Conservation (phyloP, 2,113 vertebrate species). For the Platichthys flesus region DNA sequence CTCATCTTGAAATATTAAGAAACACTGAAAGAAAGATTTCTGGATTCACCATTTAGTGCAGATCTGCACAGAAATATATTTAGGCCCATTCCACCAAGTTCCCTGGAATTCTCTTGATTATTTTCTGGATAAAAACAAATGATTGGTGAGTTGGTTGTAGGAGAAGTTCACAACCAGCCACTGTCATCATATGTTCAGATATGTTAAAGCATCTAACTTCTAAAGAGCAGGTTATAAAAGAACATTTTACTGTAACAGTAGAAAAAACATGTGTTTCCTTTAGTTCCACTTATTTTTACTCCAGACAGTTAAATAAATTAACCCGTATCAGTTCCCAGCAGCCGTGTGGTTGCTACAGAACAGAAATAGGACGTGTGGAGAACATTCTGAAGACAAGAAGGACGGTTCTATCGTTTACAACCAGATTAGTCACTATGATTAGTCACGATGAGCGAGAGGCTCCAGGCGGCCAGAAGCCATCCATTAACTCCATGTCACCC, state of each 20-base stretch:
- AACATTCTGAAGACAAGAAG: slow-evolving; percentile 31
- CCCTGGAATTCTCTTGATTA: no score
- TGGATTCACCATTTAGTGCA: no score
- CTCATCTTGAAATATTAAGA: no score
- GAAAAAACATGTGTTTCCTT: no score
- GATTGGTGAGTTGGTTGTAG: background rate
- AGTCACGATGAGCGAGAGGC: slow-evolving; percentile 57
- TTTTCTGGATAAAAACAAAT: no score
- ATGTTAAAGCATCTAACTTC: no score
- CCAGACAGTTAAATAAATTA: background rate
- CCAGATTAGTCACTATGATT: slow-evolving; percentile 72
- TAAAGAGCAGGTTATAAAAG: no score
- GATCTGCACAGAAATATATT: no score
- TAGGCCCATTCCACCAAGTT: no score
- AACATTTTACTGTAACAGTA: no score
- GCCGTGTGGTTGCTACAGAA: slow-evolving; percentile 35
- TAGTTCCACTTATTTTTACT: background rate
- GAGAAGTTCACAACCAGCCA: background rate
- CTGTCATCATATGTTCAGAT: no score
- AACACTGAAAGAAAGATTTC: no score
- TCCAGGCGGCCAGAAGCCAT: slow-evolving; percentile 43
- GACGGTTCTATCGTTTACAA: slow-evolving; percentile 65
- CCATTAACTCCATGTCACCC: slow-evolving; percentile 50
- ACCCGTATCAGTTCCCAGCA: slow-evolving; percentile 49
- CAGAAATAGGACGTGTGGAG: slow-evolving; percentile 45